Conservation (phyloP, 2,113 vertebrate genomes). For the Leptocoma aspasia region DNA sequence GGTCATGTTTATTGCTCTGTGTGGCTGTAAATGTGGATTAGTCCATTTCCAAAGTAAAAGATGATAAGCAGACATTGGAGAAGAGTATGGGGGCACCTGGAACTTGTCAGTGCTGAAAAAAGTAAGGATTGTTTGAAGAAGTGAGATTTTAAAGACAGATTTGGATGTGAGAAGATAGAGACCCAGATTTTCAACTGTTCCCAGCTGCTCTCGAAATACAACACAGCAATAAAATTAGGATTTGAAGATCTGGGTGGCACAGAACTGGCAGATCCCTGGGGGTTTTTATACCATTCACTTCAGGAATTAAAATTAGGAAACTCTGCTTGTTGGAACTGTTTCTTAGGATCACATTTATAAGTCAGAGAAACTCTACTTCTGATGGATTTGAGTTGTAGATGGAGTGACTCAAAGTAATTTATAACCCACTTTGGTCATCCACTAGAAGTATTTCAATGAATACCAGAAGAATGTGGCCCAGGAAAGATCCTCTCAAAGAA, state of each 20-base stretch:
- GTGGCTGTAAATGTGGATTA: not conserved
- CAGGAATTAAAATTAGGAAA: constrained; percentile 12
- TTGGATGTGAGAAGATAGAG: constrained; percentile 51
- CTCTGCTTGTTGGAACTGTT: not conserved
- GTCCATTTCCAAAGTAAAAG: not conserved
- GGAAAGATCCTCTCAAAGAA: not conserved
- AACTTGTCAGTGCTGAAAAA: not conserved
- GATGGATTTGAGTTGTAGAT: not conserved
- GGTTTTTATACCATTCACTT: not conserved
- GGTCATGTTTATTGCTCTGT: not conserved
- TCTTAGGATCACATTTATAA: not conserved
- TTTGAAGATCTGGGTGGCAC: constrained; percentile 7
- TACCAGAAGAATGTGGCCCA: not conserved
- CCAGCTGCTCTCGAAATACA: constrained; percentile 9
- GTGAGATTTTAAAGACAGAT: constrained; percentile 39
- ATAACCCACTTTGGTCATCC: not conserved
- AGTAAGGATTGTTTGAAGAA: constrained; percentile 28
- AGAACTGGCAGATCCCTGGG: constrained; percentile 5
- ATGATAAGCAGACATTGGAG: not conserved
- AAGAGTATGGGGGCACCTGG: constrained; percentile 1
- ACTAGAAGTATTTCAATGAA: not conserved
- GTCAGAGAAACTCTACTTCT: not conserved
- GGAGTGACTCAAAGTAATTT: not conserved
- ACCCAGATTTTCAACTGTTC: constrained; percentile 23
- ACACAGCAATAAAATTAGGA: constrained; percentile 44